Base-by-base conservation (phyloP, 1,140 invertebrate species). In the Drosophila tropicalis region DNA sequence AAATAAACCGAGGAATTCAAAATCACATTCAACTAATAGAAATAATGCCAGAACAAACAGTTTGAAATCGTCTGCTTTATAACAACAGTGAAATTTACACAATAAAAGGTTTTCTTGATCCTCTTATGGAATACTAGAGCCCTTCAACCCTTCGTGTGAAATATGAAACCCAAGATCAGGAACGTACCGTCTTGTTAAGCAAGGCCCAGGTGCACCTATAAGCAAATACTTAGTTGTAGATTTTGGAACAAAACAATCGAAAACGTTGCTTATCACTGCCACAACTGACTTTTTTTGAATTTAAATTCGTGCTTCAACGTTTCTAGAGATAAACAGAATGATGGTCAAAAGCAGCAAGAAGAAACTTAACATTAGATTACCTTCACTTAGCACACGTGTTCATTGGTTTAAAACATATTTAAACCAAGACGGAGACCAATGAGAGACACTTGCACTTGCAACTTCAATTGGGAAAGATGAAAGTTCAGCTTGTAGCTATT, bases 391-490 rank as follows among this genome's bases (percentile, higher is more conserved):
- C 72, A 67, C 75, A 87, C 79, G 75, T 87, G 82, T 70, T 15
- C 17, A 10, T 34, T n/a, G n/a, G 57, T 10, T 19, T 40, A 12
- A 34, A 47, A 61, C 62, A 57, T 86, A 86, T 79, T 79, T 86
- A 86, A 86, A 25, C 41, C 22, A 19, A 40, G 36, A 19, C 62
- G 34, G 17, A 44, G 32, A 44, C 4, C 7, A 32, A 7, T 5
- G 2, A 40, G 29, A 79, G 44, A 65, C 69, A 87, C 67, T 71
- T 58, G 19, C 61, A 73, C 2, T 76, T 76, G 25, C 54, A 39
- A 22, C 41, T 65, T 44, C 54, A 22, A 63, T 13, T 61, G 12
- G 29, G 32, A 57, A 64, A 68, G 57, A 86, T 86, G 82, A 76
- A 69, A 51, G 1, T 71, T 65, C 40, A 51, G 17, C 44, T 56